Conservation (phyloP, 2,888 invertebrate species). For the Aquatica leii region DNA sequence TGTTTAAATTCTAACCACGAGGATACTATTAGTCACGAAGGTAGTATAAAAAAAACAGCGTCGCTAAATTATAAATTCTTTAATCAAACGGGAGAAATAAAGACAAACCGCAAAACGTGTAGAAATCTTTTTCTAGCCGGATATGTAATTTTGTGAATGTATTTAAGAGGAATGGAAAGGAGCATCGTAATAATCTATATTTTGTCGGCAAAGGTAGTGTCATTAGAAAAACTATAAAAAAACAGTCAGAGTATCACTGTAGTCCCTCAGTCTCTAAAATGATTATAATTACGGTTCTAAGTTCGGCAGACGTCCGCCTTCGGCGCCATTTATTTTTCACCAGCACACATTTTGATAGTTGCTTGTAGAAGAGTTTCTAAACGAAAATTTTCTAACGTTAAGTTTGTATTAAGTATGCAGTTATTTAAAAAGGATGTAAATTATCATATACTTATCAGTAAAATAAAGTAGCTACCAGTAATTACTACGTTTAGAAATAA, state of each 20-base stretch:
- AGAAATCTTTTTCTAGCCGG: slow-evolving; percentile 17
- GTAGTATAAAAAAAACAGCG: background rate
- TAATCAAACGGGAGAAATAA: slow-evolving; percentile 10
- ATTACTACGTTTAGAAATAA: too few relatives aligned
- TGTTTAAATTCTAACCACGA: slow-evolving; percentile 3
- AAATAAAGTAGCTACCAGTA: too few relatives aligned
- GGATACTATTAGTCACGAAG: slow-evolving; percentile 9
- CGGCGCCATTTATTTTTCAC: slow-evolving; percentile 53
- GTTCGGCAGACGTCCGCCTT: slow-evolving; percentile 57
- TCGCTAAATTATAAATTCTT: slow-evolving; percentile 3
- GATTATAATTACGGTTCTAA: slow-evolving; percentile 57
- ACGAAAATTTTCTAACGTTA: slow-evolving; percentile 11
- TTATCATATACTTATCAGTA: too few relatives aligned
- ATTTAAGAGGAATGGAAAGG: slow-evolving; percentile 24
- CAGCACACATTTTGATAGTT: slow-evolving; percentile 32
- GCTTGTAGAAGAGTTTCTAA: slow-evolving; percentile 5
- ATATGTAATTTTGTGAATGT: slow-evolving; percentile 32
- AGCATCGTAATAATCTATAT: slow-evolving; percentile 45
- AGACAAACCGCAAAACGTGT: slow-evolving; percentile 24
- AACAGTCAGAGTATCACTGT: slow-evolving; percentile 48
- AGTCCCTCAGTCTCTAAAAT: slow-evolving; percentile 51
- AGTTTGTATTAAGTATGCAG: slow-evolving; percentile 3
- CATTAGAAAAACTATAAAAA: slow-evolving; percentile 46
- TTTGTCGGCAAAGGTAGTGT: slow-evolving; percentile 44
- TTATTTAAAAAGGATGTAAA: background rate